Base-by-base conservation (phyloP, 2,888 invertebrate genomes). In the Melinopterus prodromus region DNA sequence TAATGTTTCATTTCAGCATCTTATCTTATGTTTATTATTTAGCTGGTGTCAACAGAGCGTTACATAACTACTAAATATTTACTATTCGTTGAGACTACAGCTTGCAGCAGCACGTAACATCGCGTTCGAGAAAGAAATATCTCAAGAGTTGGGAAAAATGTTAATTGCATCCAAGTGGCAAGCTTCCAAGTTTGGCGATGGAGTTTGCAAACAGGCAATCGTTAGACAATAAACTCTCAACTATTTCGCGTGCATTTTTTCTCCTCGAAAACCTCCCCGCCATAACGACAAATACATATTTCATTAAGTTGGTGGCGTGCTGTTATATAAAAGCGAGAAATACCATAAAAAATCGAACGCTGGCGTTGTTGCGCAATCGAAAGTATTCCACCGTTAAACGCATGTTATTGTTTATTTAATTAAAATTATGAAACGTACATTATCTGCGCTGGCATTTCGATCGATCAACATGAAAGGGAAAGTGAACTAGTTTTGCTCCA, bases 381-480 rank as follows among this genome's bases (percentile, higher is more conserved):
- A 78, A 76, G 78, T 76, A 36, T 36, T 71, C 14, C 71, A 71
- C 77, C 77, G 71, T 75, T 79, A 72, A 79, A 75, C 77, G 76
- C 70, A 72, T 37, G 79, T 81, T 79, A 81, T 81, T 81, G 80
- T 81, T 80, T 81, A 81, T 81, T 81, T 81, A 81, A 81, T 81
- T 80, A 81, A 81, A 81, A 81, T 79, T 81, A 81, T 81, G 81
- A 81, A 81, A 81, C 77, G 71, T 15, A 74, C 81, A 75, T 81
- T 81, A 80, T 82, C 80, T 82, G 76, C 35, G 70, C 76, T 77
- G 81, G 78, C 80, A 81, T 81, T 81, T 80, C 76, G 80, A 81
- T 82, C 80, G 79, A 82, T 81, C 81, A 80, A 78, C 37, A 78
- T 72, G 79, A 83, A 83, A 83, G 84, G 82, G 83, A 84, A 84